A percentile compares a stretch with the other conserved stretches of the same genome.
These are phyloP conservation scores for Ditylenchus dipsaci DNA, from an alignment of 1,140 invertebrate genomes.

Conservation along the genomic window DNA sequence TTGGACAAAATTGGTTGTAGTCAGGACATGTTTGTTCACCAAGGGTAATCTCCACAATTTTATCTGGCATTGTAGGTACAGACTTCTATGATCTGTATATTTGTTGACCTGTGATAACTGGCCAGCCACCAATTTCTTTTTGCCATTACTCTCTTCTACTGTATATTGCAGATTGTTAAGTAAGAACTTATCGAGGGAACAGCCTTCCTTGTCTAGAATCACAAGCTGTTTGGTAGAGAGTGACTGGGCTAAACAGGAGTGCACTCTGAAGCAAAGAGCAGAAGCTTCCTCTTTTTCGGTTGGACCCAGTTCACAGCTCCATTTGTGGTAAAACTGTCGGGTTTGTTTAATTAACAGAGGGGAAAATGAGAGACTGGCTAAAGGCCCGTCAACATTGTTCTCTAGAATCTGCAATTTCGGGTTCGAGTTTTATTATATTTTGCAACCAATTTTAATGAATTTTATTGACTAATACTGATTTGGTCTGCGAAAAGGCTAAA, in stretches of 20 bases:
- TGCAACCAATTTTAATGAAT: no score
- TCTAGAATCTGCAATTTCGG: no score
- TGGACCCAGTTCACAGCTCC: neutral
- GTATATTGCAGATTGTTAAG: neutral
- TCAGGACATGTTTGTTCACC: no score
- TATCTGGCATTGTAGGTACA: neutral
- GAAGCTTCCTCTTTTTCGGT: neutral
- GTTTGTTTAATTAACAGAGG: neutral
- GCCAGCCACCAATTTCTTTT: neutral
- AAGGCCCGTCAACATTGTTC: no score
- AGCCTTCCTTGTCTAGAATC: constrained; percentile 1
- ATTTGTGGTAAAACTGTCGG: neutral
- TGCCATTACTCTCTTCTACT: neutral
- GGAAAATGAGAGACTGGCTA: no score
- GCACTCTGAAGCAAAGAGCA: neutral
- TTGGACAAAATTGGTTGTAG: no score
- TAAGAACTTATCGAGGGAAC: constrained; percentile 3
- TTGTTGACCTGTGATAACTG: neutral
- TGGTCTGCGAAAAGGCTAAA: no score
- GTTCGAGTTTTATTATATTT: no score
- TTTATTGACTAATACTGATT: no score
- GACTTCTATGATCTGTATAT: neutral
- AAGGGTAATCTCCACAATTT: neutral
- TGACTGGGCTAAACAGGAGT: neutral
- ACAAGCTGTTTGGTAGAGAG: neutral